Conservation (phyloP, 2,888 invertebrate genomes). For the Selenia dentaria region DNA sequence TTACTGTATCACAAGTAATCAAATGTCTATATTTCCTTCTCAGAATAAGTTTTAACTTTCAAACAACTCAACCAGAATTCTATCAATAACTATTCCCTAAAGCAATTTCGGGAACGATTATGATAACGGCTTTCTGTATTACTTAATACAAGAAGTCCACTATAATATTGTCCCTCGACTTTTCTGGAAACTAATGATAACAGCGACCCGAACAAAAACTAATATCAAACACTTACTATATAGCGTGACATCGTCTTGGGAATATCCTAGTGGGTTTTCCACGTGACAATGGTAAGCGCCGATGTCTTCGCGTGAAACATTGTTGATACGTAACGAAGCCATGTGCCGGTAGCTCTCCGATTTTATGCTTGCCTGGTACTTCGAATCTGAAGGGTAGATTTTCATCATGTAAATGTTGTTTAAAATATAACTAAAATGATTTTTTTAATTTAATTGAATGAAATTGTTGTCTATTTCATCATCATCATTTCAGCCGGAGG, state of each 20-base stretch:
- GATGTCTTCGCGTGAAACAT: slow-evolving; percentile 82
- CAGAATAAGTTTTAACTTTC: no score
- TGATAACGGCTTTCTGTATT: not conserved
- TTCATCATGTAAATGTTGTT: no score
- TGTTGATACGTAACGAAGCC: slow-evolving; percentile 82
- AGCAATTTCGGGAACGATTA: not conserved
- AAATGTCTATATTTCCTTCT: no score
- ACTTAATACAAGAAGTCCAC: slow-evolving; percentile 2
- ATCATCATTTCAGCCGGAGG: no score
- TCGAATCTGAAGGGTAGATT: slow-evolving; percentile 43
- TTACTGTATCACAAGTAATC: no score
- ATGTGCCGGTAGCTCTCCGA: slow-evolving; percentile 82
- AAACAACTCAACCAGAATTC: no score
- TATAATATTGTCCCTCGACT: slow-evolving; percentile 7
- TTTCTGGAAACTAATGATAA: slow-evolving; percentile 11
- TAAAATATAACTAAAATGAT: no score
- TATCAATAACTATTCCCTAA: not conserved
- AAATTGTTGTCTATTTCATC: no score
- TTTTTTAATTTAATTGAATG: no score
- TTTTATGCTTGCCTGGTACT: slow-evolving; percentile 57
- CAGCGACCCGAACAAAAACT: slow-evolving; percentile 21
- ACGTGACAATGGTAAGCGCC: slow-evolving; percentile 87
- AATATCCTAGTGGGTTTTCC: slow-evolving; percentile 87
- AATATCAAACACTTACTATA: slow-evolving; percentile 83
- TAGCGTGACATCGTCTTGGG: slow-evolving; percentile 86